Percentiles rank a stretch among this genome's conserved stretches.
Evolutionary conservation across 1,140 invertebrate species (phyloP).

Genomic region (Drosophila pseudoananassae): DNA sequence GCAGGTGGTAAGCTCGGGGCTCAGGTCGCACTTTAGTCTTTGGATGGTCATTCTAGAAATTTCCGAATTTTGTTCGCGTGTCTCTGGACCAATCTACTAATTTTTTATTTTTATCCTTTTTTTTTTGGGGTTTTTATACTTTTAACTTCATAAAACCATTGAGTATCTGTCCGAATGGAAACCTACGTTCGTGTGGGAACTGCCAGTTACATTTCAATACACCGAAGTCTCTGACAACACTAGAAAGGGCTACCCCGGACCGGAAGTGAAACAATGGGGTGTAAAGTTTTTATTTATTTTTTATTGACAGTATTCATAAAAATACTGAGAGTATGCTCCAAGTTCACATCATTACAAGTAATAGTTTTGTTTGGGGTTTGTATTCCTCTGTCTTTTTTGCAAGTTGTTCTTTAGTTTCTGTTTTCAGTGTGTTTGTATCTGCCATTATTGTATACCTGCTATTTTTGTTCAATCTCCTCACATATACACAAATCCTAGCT

Average conservation of each 20-base stretch:
- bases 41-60: slow-evolving; percentile 38
- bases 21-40: slow-evolving; percentile 55
- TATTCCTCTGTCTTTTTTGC: slow-evolving; percentile 54
- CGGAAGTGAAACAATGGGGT: slow-evolving; percentile 10
- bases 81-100: slow-evolving; percentile 7
- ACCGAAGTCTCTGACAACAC: not conserved
- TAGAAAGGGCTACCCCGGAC: not conserved
- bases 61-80: slow-evolving; percentile 13
- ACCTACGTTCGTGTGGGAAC: not conserved
- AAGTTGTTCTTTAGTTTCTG: slow-evolving; percentile 62
- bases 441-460: slow-evolving; percentile 64
- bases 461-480: slow-evolving; percentile 46
- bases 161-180: slow-evolving; percentile 17
- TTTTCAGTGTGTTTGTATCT: slow-evolving; percentile 34
- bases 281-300: slow-evolving; percentile 76
- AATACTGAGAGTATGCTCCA: slow-evolving; percentile 83
- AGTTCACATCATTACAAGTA: slow-evolving; percentile 83
- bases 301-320: slow-evolving; percentile 83
- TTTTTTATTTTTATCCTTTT: slow-evolving; percentile 11
- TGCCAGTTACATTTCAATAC: slow-evolving; percentile 3
- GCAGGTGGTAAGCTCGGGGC: slow-evolving; percentile 49
- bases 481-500: slow-evolving; percentile 73
- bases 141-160: slow-evolving; percentile 33
- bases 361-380: slow-evolving; percentile 64
- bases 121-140: not conserved